Evolutionary conservation across 2,113 vertebrate species (phyloP), one percentile per base, ranked within the genome.

Genomic region (Alouatta palliata): DNA sequence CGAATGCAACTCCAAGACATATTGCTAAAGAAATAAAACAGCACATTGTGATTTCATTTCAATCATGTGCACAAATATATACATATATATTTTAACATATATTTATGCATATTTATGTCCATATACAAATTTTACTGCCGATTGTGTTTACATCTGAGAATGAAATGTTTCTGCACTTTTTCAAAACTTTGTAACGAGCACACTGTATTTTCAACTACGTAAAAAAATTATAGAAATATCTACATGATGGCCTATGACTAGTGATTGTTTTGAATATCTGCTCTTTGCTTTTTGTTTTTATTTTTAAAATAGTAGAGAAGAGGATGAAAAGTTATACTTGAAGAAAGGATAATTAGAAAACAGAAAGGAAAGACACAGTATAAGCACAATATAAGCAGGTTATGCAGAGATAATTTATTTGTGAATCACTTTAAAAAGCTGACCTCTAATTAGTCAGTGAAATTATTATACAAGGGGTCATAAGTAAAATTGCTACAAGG

Each of bases 31-130:
- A 14, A 49, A 14, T 13, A 68, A 91, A 68, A 91, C n/a, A 64
- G 2, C 10, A 66, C 30, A n/a, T 61, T 82, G 13, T 82, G 71
- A 52, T 89, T 96, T 89, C n/a, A 95, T 84, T 95, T 94, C 6
- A 37, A 52, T 75, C 91, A 64, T n/a, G 8, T 94, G 47, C 1
- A 58, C 14, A 87, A 76, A 17, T 83, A 58, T 25, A 52, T 68
- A 87, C 66, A 82, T 80, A 43, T 21, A 3, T 45, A 35, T 81
- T 52, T 64, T 64, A 56, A 32, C 64, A 6, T 79, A 73, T 77
- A n/a, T 75, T 52, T 75, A 66, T 76, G 21, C 85, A 8, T 89
- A 13, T 79, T 89, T 56, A 16, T 84, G 16, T 85, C 61, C 30
- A 75, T 75, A 66, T 70, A 70, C 8, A 58, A 21, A 58, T 47